Conservation (phyloP, 2,888 invertebrate species). For the Chrysotoxum bicinctum region DNA sequence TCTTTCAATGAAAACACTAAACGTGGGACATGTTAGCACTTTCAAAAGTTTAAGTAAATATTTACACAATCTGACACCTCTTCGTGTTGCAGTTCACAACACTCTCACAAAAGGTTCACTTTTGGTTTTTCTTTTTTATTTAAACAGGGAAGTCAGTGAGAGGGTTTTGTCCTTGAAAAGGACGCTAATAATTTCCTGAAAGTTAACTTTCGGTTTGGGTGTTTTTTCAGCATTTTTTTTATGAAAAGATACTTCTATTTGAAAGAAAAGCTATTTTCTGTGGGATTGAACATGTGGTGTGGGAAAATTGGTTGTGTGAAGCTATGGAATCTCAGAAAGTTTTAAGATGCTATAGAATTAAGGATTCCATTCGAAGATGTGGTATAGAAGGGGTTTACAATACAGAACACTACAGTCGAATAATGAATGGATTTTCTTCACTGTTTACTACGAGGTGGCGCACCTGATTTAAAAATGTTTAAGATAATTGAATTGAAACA, state of each 20-base stretch:
- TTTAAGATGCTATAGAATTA: not conserved
- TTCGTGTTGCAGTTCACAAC: not conserved
- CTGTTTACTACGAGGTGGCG: too few relatives aligned
- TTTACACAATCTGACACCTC: conserved; percentile 45
- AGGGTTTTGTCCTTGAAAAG: conserved; percentile 47
- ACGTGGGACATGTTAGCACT: conserved; percentile 62
- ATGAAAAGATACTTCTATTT: conserved; percentile 23
- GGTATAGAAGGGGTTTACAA: not conserved
- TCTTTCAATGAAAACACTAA: conserved; percentile 69
- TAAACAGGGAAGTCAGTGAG: not conserved
- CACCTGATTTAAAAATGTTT: too few relatives aligned
- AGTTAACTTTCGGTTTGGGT: conserved; percentile 53
- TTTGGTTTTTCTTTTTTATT: not conserved
- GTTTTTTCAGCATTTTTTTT: conserved; percentile 3
- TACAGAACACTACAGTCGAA: too few relatives aligned
- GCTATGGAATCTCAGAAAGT: not conserved
- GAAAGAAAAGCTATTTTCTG: not conserved
- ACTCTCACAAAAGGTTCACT: conserved; percentile 14
- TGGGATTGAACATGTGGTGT: conserved; percentile 4
- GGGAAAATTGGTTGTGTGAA: conserved; percentile 15
- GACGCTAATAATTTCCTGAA: conserved; percentile 62
- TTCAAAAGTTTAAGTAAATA: conserved; percentile 60
- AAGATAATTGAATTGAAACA: too few relatives aligned
- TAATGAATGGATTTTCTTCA: too few relatives aligned
- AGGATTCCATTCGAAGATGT: not conserved